These are phyloP conservation scores for Galendromus occidentalis DNA, from an alignment of 1,140 invertebrate genomes.

Conservation along the genomic window DNA sequence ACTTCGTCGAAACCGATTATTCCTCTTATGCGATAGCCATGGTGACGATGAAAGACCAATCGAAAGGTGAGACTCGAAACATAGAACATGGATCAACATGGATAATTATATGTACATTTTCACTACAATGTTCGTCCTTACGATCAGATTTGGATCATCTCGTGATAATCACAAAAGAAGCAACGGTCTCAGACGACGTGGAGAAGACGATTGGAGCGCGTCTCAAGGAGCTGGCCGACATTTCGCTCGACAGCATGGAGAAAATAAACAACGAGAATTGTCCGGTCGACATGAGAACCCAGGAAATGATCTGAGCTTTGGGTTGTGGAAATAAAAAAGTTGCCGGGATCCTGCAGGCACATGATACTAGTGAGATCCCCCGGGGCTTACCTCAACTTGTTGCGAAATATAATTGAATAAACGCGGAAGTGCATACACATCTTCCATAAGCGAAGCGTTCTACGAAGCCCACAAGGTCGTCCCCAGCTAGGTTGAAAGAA, in stretches of 20 bases:
- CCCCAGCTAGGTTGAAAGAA: too few relatives aligned
- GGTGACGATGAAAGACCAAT: not conserved
- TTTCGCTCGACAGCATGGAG: not conserved
- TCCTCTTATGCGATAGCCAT: not conserved
- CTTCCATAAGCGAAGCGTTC: too few relatives aligned
- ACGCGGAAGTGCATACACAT: too few relatives aligned
- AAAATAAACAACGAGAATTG: conserved; percentile 1
- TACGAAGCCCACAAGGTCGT: too few relatives aligned
- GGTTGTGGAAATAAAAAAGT: too few relatives aligned
- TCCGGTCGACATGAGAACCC: not conserved
- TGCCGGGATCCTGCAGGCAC: too few relatives aligned
- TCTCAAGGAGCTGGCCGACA: not conserved
- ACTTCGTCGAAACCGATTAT: not conserved
- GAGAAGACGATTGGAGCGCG: not conserved
- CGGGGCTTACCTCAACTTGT: too few relatives aligned
- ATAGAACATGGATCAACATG: not conserved
- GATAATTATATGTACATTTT: not conserved
- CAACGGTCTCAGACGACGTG: not conserved
- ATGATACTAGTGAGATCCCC: too few relatives aligned
- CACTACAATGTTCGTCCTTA: not conserved
- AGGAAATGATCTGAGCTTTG: not conserved
- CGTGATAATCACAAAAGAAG: not conserved
- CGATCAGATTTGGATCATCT: not conserved
- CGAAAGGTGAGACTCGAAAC: not conserved
- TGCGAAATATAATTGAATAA: too few relatives aligned